Evolutionary conservation across 2,888 invertebrate species (phyloP), one percentile per base, ranked within the genome.

Genomic region (Netelia virgata): DNA sequence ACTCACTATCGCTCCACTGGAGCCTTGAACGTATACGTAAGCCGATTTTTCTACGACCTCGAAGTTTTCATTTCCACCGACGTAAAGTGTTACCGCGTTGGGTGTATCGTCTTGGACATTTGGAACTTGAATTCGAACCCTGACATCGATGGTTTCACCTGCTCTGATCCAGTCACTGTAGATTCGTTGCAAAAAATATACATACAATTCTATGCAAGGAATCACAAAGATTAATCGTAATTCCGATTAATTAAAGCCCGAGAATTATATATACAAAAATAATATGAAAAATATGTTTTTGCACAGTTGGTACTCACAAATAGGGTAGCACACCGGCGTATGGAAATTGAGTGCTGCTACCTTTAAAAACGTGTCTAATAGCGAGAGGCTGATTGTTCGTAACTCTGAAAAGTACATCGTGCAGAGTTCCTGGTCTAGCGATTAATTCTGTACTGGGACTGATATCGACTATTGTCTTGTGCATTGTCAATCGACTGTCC

Each of bases 381-480:
- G 91, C 85, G 94, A 95, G 10, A 95, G 95, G n/a, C 95, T 95
- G 92, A 57, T 95, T 96, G 93, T 97, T 97, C 0, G 96, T 96
- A 0, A 97, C 96, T 92, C 97, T 96, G 89, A 96, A 97, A 83
- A 95, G 94, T n/a, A 97, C 90, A 93, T 88, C 88, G 50, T 91
- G 88, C 57, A 78, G 43, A 3, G 88, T 87, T 18, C 91, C 92
- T 14, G 93, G 91, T 18, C 80, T 84, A 1, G 89, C 91, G 2
- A 92, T 64, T 3, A 90, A 85, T 23, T 81, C 69, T 64, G 88
- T 87, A 20, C 78, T 87, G 1, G 86, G 84, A 16, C 87, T 80
- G 57, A 89, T 36, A 61, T 88, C 87, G 6, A 87, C 70, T 3
- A 70, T 61, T 10, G 72, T 23, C 16, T 57, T 84, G 8, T 41